Base-by-base conservation (phyloP, 2,888 invertebrate species). In the Synanthedon vespiformis region DNA sequence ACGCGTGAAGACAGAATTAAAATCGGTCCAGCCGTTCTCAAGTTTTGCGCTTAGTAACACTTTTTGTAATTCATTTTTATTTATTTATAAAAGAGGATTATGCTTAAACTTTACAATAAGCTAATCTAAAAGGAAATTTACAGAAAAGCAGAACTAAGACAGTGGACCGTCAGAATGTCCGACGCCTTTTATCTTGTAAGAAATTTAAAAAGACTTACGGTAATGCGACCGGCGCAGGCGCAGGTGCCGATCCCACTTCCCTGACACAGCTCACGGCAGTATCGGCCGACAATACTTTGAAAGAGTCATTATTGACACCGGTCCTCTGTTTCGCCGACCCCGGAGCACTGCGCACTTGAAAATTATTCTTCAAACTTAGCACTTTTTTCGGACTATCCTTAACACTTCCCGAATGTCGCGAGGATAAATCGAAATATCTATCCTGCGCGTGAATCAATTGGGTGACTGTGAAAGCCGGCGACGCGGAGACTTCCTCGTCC, bases 401-500 rank as follows among this genome's bases (percentile, higher is more conserved):
- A 48, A 61, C 56, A 54, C 61, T 64, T 14, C 51, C 49, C 49
- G 66, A 60, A 47, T 64, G 67, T 34, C 77, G 61, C 40, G 70
- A 70, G 10, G 86, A 86, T 8, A 87, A 54, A 70, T 87, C 81
- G 57, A 74, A 87, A 54, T 83, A 87, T 54, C 87, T 59, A 70
- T 87, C 86, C 65, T 87, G 87, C 1, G 86, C 87, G 56, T 87
- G 86, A 0, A 85, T 86, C 61, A 87, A 53, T 51, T 87, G 85
- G 0, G 84, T 87, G 8, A 86, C 83, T 0, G 82, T 84, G 53
- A 87, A 86, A 61, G 84, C 72, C 0, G 81, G 80, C 2, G 75
- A 63, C 34, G 34, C 34, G 8, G 8, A 34, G 10, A 34, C 34
- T 0, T 62, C 64, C 3, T 59, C 58, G 22, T 67, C 62, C 6